Evolutionary conservation across 37 sponge, comb jelly and placozoan species (phyloP).

Genomic region (Ianthella basta): DNA sequence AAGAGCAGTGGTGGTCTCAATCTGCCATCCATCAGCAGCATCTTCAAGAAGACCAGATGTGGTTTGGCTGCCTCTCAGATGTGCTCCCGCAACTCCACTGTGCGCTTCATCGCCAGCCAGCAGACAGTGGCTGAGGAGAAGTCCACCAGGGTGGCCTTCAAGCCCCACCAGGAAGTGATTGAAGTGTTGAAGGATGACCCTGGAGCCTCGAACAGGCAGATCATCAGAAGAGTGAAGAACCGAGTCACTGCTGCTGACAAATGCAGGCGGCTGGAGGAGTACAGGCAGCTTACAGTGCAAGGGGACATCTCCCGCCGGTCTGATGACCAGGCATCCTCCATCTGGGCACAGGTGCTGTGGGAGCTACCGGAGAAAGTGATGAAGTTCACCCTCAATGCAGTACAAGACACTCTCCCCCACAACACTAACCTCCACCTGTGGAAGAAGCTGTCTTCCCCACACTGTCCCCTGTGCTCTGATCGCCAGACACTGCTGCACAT

Average conservation of each 20-base stretch:
- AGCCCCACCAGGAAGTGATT: slow-evolving; percentile 19
- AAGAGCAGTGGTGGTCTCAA: slow-evolving; percentile 28
- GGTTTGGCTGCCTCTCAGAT: background rate
- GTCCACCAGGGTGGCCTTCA: background rate
- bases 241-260: background rate
- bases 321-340: background rate
- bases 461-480: slow-evolving; percentile 9
- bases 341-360: background rate
- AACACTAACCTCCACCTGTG: slow-evolving; percentile 34
- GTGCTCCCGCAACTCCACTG: slow-evolving; percentile 15
- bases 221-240: background rate
- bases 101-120: background rate
- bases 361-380: background rate
- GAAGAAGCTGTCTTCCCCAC: background rate
- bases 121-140: background rate
- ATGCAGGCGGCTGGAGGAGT: background rate
- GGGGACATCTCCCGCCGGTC: background rate
- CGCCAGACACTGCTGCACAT: slow-evolving; percentile 1
- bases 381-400: slow-evolving; percentile 22
- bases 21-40: background rate
- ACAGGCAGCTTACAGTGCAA: background rate
- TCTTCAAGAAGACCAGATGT: slow-evolving; percentile 25
- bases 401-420: slow-evolving; percentile 32
- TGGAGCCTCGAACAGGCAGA: slow-evolving; percentile 18
- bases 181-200: slow-evolving; percentile 14